Conservation (phyloP, 92 coral and sea anemone species). For the Actinostola sp. region DNA sequence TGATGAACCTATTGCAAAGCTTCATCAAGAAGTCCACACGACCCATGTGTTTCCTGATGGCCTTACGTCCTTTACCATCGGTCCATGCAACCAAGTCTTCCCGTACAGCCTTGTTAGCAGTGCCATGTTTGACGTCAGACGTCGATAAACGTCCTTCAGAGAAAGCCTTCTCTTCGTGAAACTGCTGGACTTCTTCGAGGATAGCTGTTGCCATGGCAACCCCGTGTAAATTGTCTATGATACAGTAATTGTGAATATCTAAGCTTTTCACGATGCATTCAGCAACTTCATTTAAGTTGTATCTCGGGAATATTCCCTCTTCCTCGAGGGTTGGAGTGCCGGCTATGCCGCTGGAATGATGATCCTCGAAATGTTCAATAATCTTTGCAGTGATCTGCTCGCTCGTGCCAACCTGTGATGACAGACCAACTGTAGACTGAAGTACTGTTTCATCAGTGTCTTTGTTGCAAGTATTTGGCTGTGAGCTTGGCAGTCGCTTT, state of each 20-base stretch:
- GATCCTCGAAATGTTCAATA: slow-evolving; percentile 9
- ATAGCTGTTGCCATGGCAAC: slow-evolving; percentile 51
- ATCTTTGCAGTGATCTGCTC: slow-evolving; percentile 9
- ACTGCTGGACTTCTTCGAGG: slow-evolving; percentile 63
- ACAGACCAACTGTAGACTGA: background rate
- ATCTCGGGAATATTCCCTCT: slow-evolving; percentile 20
- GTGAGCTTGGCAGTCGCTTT: background rate
- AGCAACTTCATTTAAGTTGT: slow-evolving; percentile 39
- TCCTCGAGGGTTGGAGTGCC: slow-evolving; percentile 8
- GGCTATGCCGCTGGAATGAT: background rate
- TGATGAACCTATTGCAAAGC: slow-evolving; percentile 53
- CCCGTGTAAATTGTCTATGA: slow-evolving; percentile 80
- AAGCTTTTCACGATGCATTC: slow-evolving; percentile 40
- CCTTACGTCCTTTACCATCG: slow-evolving; percentile 57
- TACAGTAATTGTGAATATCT: slow-evolving; percentile 53
- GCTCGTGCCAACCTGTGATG: background rate
- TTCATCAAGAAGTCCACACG: slow-evolving; percentile 67
- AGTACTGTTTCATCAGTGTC: background rate
- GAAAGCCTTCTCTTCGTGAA: slow-evolving; percentile 57
- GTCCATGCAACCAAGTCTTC: slow-evolving; percentile 92
- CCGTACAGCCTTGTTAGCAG: slow-evolving; percentile 66
- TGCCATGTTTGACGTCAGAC: slow-evolving; percentile 41
- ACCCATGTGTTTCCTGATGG: slow-evolving; percentile 70
- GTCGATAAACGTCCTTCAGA: slow-evolving; percentile 80
- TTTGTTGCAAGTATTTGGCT: background rate